Evolutionary conservation across 2,113 vertebrate genomes (phyloP), one percentile per base, ranked within the genome.

Genomic region (Phrynocephalus versicolor): DNA sequence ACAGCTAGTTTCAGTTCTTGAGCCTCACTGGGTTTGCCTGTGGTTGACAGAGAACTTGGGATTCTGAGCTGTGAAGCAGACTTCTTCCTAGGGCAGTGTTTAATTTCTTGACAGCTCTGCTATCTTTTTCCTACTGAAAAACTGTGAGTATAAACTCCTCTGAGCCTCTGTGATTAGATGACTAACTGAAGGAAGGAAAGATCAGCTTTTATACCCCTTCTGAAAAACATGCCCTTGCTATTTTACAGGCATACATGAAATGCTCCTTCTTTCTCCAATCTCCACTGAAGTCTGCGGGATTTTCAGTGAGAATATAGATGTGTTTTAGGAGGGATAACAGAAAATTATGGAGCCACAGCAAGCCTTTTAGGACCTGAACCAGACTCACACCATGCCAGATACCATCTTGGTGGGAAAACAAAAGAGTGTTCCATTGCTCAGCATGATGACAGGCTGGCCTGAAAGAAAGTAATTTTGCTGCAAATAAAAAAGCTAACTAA

Each of bases 151-250:
- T 79, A 9, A 65, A 14, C 5, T 88, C 6, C 27, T 91, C 37
- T 57, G 64, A 33, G 21, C 19, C 86, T 19, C 18, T 9, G 6
- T 33, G 51, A 87, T 30, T 39, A 30, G 15, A 8, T 33, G 51
- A 87, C 30, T 39, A 30, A 13, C 2, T 89, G 37, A 78, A 87
- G n/a, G 13, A 84, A 33, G 83, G 41, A 67, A 16, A 83, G 0
- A 0, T 72, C 41, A 75, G 7, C 33, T 76, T 0, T 84, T 35
- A 82, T 35, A 77, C 39, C 23, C 18, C 86, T 83, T 69, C 21
- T 62, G 12, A 64, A 89, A 81, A 25, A 81, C 87, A 85, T 0
- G 0, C 15, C 2, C 0, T 0, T 1, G 41, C 39, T n/a, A 67
- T 0, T 51, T 51, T 51, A 80, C 15, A 80, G 9, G 45, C 16